Evolutionary conservation across 2,797 vertebrate genomes (phyloP).

Genomic region (Okamejei kenojei): DNA sequence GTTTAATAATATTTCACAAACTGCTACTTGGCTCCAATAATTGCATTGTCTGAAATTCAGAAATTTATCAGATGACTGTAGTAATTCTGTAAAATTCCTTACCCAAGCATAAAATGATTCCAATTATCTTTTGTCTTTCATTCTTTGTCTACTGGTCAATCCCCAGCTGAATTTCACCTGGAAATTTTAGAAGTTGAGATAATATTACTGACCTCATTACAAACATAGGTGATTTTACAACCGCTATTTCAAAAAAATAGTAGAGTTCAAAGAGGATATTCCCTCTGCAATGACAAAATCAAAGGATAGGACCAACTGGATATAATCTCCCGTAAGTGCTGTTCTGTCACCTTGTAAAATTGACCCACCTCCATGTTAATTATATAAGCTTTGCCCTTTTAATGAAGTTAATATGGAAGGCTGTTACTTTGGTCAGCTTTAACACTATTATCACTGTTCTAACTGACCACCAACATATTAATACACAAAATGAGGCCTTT

Average conservation of each 20-base stretch:
- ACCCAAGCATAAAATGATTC: conserved; percentile 6
- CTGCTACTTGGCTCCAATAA: not conserved
- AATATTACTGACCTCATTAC: conserved; percentile 1
- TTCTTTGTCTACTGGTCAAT: not conserved
- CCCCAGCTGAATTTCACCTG: not conserved
- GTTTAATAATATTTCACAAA: not conserved
- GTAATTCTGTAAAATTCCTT: not conserved
- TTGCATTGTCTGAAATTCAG: not conserved
- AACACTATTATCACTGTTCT: not conserved
- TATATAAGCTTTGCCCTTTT: not conserved
- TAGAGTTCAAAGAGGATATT: not conserved
- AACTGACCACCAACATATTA: not conserved
- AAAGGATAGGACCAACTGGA: not conserved
- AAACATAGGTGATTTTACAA: not conserved
- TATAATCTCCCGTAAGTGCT: not conserved
- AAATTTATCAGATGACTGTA: not conserved
- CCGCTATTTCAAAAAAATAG: not conserved
- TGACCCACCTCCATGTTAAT: not conserved
- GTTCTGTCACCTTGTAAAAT: not conserved
- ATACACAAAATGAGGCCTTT: too few species aligned
- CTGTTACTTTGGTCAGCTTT: not conserved
- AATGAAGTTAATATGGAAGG: not conserved
- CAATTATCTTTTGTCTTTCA: not conserved
- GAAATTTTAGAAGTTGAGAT: not conserved
- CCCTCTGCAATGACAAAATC: not conserved